Evolutionary conservation across 2,113 vertebrate genomes (phyloP).

Genomic region (Vulpes lagopus): DNA sequence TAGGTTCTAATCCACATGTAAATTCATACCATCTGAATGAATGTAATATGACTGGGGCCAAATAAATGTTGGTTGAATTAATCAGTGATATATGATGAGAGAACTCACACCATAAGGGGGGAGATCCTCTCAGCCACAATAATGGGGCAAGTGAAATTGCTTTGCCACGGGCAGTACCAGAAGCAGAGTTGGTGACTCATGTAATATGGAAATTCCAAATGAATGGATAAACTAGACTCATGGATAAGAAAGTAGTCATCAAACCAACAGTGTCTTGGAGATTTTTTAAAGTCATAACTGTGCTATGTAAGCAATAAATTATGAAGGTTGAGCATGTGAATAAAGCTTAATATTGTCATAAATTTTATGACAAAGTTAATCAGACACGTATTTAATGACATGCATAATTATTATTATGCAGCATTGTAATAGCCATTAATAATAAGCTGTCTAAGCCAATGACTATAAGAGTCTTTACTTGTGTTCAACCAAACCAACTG

Average conservation of each 20-base stretch:
- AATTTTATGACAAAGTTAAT: slow-evolving; percentile 55
- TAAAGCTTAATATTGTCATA: not conserved
- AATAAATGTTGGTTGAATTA: not conserved
- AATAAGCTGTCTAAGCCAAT: not conserved
- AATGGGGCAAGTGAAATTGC: not conserved
- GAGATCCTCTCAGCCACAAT: not conserved
- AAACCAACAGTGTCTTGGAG: not conserved
- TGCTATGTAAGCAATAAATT: slow-evolving; percentile 25
- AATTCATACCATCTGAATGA: not conserved
- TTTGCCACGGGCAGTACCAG: not conserved
- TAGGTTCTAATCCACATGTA: not conserved
- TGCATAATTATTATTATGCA: not conserved
- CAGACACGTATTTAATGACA: slow-evolving; percentile 47
- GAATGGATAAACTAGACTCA: not conserved
- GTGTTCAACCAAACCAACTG: not conserved
- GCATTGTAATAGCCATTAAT: slow-evolving; percentile 19
- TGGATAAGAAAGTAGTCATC: not conserved
- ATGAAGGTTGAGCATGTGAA: slow-evolving; percentile 33
- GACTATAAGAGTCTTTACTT: not conserved
- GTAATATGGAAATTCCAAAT: not conserved
- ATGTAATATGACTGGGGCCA: not conserved
- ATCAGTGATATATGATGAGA: not conserved
- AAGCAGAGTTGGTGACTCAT: not conserved
- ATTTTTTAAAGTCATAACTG: slow-evolving; percentile 6
- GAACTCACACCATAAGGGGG: not conserved